These are phyloP conservation scores for Schlechtendalia chinensis DNA, from an alignment of 1,140 invertebrate species.

Conservation along the genomic window DNA sequence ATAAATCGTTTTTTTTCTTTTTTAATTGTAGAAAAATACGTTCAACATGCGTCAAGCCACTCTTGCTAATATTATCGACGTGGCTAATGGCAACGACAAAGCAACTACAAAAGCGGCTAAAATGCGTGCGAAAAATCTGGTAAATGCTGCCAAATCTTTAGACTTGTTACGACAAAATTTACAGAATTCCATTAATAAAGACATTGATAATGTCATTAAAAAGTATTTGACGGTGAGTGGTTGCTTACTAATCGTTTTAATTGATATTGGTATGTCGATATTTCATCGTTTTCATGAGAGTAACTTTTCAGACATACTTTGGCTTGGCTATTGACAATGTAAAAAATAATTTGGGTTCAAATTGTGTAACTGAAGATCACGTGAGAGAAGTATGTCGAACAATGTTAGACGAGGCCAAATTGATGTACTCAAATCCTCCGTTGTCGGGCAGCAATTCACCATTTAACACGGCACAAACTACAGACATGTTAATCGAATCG, in stretches of 20 bases:
- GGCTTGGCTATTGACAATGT: constrained; percentile 78
- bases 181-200: constrained; percentile 73
- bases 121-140: constrained; percentile 60
- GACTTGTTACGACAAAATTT: constrained; percentile 72
- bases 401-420: constrained; percentile 76
- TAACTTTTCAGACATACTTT: constrained; percentile 68
- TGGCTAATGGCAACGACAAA: constrained; percentile 45
- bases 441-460: constrained; percentile 58
- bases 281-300: no score
- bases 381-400: constrained; percentile 70
- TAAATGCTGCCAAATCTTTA: constrained; percentile 68
- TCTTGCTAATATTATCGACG: constrained; percentile 61
- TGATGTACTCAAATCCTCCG: constrained; percentile 62
- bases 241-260: no score
- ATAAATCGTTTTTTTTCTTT: constrained; percentile 51
- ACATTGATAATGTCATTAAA: constrained; percentile 72
- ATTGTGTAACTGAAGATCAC: constrained; percentile 72
- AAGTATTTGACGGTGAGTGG: constrained; percentile 69
- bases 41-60: constrained; percentile 65
- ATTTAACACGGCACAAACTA: constrained; percentile 45
- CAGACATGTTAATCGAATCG: constrained; percentile 48
- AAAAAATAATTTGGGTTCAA: constrained; percentile 68
- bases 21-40: constrained; percentile 60
- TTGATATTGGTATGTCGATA: background rate
- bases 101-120: constrained; percentile 52